These are phyloP conservation scores for Ramphastos sulfuratus DNA, from an alignment of 2,113 vertebrate genomes.

Conservation along the genomic window DNA sequence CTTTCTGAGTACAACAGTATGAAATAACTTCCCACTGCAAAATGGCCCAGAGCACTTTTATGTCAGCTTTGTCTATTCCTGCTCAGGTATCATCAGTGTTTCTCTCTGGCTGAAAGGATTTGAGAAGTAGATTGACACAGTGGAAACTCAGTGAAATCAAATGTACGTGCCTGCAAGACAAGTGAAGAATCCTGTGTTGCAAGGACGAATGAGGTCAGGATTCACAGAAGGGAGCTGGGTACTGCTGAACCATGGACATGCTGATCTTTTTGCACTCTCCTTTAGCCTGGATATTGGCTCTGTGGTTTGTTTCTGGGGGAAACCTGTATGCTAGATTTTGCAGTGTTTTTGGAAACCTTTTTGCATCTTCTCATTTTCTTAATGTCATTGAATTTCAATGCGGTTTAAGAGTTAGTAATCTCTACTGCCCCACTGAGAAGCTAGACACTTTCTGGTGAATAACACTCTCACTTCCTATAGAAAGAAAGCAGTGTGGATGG, in stretches of 20 bases:
- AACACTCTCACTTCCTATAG: not conserved
- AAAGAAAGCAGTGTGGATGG: not conserved
- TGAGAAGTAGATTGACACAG: not conserved
- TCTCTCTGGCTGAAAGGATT: not conserved
- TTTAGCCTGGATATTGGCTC: not conserved
- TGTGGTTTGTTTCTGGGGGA: not conserved
- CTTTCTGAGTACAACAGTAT: not conserved
- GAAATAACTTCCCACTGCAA: not conserved
- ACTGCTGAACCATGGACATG: not conserved
- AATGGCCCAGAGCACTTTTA: not conserved
- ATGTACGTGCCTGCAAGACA: not conserved
- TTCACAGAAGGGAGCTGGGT: not conserved
- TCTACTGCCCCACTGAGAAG: not conserved
- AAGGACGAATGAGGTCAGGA: not conserved
- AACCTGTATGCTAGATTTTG: not conserved
- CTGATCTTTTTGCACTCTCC: not conserved
- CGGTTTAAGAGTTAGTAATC: not conserved
- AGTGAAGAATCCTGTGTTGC: not conserved
- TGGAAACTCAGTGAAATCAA: constrained; percentile 1
- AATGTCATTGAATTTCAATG: not conserved
- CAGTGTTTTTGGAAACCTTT: not conserved
- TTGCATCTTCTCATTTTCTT: not conserved
- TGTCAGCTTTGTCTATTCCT: not conserved
- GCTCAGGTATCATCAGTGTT: not conserved
- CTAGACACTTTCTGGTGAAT: not conserved